Evolutionary conservation across 2,797 vertebrate genomes (phyloP).

Genomic region (Uromys caudimaculatus): DNA sequence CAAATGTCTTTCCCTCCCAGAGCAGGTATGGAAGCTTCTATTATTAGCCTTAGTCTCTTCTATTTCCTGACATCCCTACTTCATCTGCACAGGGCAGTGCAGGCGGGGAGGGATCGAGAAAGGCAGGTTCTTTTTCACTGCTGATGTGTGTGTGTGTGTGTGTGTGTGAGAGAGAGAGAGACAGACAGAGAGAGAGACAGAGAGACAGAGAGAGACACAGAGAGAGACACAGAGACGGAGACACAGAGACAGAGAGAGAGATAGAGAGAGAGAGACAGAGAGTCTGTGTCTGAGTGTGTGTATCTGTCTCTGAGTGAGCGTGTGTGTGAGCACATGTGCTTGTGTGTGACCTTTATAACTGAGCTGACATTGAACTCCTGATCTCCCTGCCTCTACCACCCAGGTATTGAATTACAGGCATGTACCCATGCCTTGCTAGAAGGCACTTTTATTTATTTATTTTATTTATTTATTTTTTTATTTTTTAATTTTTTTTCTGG

Average conservation of each 20-base stretch:
- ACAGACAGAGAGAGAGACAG: too few relatives aligned
- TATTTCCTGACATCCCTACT: neutral
- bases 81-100: neutral
- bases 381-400: too few relatives aligned
- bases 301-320: too few relatives aligned
- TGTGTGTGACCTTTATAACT: neutral
- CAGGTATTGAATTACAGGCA: neutral
- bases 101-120: accelerated
- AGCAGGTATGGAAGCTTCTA: neutral
- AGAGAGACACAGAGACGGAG: too few relatives aligned
- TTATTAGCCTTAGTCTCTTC: neutral
- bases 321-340: too few relatives aligned
- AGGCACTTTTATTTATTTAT: neutral
- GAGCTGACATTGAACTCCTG: neutral
- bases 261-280: too few relatives aligned
- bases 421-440: neutral
- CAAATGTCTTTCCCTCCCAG: neutral
- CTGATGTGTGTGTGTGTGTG: neutral
- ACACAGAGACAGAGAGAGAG: too few relatives aligned
- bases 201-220: too few relatives aligned
- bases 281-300: too few relatives aligned
- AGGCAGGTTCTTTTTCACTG: neutral
- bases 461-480: too few relatives aligned
- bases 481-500: too few relatives aligned
- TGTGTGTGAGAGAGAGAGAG: too few relatives aligned